Percentiles rank a stretch among this genome's conserved stretches.
Evolutionary conservation across 2,113 vertebrate species (phyloP).

Genomic region (Taurulus bubalis): DNA sequence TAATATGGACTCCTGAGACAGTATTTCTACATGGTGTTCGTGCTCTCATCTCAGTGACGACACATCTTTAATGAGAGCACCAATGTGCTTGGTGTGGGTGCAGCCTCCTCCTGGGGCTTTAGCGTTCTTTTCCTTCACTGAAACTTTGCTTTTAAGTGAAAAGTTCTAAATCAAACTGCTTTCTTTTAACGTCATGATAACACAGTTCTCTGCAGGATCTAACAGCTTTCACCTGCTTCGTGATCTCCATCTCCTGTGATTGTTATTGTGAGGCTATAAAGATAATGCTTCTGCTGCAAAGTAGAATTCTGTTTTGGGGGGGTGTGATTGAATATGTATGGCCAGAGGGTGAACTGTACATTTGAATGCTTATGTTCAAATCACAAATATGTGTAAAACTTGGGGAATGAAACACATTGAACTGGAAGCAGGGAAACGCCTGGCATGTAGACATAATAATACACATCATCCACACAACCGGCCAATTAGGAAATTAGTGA

Average conservation of each 20-base stretch:
- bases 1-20: conserved; percentile 36
- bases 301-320: not conserved
- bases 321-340: not conserved
- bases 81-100: conserved; percentile 44
- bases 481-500: not conserved
- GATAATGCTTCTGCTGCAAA: conserved; percentile 1
- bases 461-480: not conserved
- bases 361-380: not conserved
- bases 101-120: conserved; percentile 37
- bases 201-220: conserved; percentile 7
- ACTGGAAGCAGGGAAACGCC: not conserved
- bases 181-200: conserved; percentile 19
- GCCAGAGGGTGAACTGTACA: not conserved
- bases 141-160: conserved; percentile 50
- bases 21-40: conserved; percentile 41
- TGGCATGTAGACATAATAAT: not conserved
- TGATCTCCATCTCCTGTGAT: conserved; percentile 3
- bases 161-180: conserved; percentile 34
- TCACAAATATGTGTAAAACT: not conserved
- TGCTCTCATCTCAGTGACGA: conserved; percentile 35
- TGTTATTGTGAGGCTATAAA: not conserved
- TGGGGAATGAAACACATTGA: not conserved
- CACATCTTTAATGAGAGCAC: conserved; percentile 53
- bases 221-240: conserved; percentile 25
- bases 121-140: conserved; percentile 21